Conservation (phyloP, 2,888 invertebrate genomes). For the Kryphioiulus occultus region DNA sequence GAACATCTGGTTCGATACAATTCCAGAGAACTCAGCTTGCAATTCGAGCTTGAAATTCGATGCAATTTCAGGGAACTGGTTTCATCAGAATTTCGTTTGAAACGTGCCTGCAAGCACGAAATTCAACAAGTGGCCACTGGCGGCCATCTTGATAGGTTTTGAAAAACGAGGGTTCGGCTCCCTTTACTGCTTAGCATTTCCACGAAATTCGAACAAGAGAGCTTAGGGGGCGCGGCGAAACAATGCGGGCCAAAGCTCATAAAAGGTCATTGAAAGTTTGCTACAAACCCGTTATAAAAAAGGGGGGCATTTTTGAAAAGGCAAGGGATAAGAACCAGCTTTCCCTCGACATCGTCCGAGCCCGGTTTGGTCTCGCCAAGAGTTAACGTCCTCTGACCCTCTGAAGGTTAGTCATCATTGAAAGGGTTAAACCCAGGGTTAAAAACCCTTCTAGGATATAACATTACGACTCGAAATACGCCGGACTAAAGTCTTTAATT, state of each 20-base stretch:
- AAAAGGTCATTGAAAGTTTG: not conserved
- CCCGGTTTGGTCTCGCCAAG: not conserved
- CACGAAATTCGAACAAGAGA: not conserved
- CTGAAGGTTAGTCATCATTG: slow-evolving; percentile 10
- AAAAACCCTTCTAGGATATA: slow-evolving; percentile 33
- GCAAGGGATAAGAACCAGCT: not conserved
- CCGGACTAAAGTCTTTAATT: not conserved
- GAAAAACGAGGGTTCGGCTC: not conserved
- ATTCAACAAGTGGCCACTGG: not conserved
- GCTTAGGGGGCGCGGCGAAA: slow-evolving; percentile 10
- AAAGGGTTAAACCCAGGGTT: not conserved
- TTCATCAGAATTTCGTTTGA: not conserved
- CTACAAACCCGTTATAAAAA: not conserved
- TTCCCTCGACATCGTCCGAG: not conserved
- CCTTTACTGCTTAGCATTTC: not conserved
- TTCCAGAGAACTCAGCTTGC: no score
- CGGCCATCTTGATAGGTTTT: not conserved
- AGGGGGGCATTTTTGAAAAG: not conserved
- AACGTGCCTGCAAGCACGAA: not conserved
- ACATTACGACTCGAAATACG: not conserved
- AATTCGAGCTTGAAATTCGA: no score
- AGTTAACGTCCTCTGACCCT: not conserved
- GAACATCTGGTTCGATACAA: no score
- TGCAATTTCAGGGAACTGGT: not conserved
- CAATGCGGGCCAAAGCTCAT: slow-evolving; percentile 32